Evolutionary conservation across 2,888 invertebrate species (phyloP), one percentile per base, ranked within the genome.

Genomic region (Elaeidobius kamerunicus): DNA sequence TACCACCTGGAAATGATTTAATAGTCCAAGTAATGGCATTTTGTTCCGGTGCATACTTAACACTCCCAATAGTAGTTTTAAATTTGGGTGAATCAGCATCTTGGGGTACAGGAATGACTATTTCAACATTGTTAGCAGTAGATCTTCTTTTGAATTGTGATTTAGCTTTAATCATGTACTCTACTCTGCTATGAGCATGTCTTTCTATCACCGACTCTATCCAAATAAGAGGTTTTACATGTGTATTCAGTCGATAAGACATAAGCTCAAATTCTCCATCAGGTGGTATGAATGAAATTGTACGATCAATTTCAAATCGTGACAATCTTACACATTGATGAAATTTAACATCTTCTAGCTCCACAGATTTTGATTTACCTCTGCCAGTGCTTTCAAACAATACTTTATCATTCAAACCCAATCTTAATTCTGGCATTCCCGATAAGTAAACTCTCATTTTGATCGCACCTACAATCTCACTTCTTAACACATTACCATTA

Each of bases 81-180:
- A 98, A 98, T 75, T 97, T 97, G 0, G 98, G 98, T 1, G 97
- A 94, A 72, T 98, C 97, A 0, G 97, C 98, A 78, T 99, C 98
- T 47, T 88, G 88, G 18, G 95, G 95, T 38, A 95, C 95, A 0
- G 95, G 94, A 66, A 96, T 93, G 19, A 94, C 88, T 60, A 98
- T 96, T 75, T 98, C 98, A 35, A 98, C 98, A 76, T 98, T 97
- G 70, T 99, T 99, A 1, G 98, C 98, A 1, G 97, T 98, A 1
- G 97, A 97, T 40, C 97, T 82, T 27, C 97, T 80, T 70, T 98
- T 98, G 73, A 98, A 99, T 73, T 98, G 98, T 20, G 95, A 95
- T 73, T 97, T 94, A 0, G 98, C 98, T 76, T 98, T 98, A 50
- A 98, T 94, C 96, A 98, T 98, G 72, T 95, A 98, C 68, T 98